phyloP scores from a whole-genome alignment of 2,888 invertebrate species.

The Spialia ferax region DNA sequence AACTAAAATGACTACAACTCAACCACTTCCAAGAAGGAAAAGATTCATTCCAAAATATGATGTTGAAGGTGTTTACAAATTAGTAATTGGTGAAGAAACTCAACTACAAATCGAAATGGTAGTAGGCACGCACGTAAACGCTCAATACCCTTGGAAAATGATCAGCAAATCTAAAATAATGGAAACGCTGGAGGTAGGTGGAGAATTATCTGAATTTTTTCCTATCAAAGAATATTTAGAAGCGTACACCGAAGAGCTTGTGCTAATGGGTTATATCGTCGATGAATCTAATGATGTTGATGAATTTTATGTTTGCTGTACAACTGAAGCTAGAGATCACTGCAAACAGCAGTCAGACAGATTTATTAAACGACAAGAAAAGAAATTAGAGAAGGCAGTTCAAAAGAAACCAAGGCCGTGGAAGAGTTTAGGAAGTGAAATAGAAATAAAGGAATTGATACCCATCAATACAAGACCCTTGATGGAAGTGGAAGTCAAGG shows the following conservation, averaged over 20 bases:
- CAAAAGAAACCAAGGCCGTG: constrained; percentile 86
- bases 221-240: constrained; percentile 69
- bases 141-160: constrained; percentile 91
- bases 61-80: constrained; percentile 84
- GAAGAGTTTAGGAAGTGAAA: constrained; percentile 88
- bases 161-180: constrained; percentile 87
- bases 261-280: constrained; percentile 89
- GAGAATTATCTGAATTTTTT: constrained; percentile 79
- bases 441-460: constrained; percentile 85
- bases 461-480: constrained; percentile 85
- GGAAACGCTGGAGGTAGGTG: constrained; percentile 87
- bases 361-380: constrained; percentile 86
- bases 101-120: constrained; percentile 88
- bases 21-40: constrained; percentile 68
- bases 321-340: constrained; percentile 83
- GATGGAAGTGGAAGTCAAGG: constrained; percentile 89
- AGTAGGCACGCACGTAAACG: constrained; percentile 89
- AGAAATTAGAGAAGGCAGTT: constrained; percentile 85
- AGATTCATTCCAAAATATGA: constrained; percentile 81
- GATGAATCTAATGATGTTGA: constrained; percentile 87
- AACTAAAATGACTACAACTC: constrained; percentile 55
- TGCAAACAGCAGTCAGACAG: constrained; percentile 80
- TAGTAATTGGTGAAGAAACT: constrained; percentile 84
- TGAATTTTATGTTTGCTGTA: constrained; percentile 90
- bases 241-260: constrained; percentile 69